phyloP scores from a whole-genome alignment of 2,888 invertebrate genomes.

The Catocala sponsa region DNA sequence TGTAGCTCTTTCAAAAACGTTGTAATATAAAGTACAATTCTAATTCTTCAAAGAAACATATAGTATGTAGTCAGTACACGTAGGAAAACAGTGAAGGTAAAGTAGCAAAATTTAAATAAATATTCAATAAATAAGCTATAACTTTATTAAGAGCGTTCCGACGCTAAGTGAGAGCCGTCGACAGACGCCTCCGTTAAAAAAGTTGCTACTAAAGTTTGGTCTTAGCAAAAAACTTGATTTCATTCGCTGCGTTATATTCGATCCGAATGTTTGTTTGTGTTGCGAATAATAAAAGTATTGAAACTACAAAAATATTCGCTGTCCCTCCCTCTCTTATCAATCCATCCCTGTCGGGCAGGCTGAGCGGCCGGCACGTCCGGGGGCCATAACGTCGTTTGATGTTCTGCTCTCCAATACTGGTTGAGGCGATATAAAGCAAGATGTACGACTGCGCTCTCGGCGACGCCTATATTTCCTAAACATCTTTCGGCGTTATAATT shows the following conservation, averaged over 20 bases:
- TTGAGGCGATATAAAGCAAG: constrained; percentile 82
- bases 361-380: constrained; percentile 83
- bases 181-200: constrained; percentile 43
- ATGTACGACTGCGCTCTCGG: constrained; percentile 87
- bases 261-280: constrained; percentile 76
- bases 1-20: too few relatives aligned
- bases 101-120: constrained; percentile 21
- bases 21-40: too few relatives aligned
- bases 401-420: constrained; percentile 88
- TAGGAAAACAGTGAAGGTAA: constrained; percentile 17
- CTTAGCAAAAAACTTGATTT: constrained; percentile 61
- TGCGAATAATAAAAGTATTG: constrained; percentile 82
- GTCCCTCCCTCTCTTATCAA: constrained; percentile 66
- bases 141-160: constrained; percentile 30
- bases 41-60: too few relatives aligned
- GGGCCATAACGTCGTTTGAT: constrained; percentile 87
- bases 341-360: constrained; percentile 71
- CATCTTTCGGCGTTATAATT: constrained; percentile 84
- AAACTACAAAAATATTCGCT: constrained; percentile 75
- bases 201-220: constrained; percentile 58
- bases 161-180: constrained; percentile 30
- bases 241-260: constrained; percentile 63
- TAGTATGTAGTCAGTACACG: too few relatives aligned
- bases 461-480: constrained; percentile 87
- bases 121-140: constrained; percentile 24